Base-by-base conservation (phyloP, 1,140 invertebrate species). In the Myzus persicae region DNA sequence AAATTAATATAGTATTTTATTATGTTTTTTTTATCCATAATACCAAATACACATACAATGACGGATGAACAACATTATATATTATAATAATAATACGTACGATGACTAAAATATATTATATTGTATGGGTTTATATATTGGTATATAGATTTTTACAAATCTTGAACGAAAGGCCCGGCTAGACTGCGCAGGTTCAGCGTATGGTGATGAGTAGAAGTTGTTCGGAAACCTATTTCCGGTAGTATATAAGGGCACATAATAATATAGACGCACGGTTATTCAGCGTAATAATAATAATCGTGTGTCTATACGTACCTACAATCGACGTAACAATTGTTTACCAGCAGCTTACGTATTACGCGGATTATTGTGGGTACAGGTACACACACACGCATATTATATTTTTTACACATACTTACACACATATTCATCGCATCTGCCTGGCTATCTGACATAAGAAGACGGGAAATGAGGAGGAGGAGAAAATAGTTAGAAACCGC, bases 301-400 rank as follows among this genome's bases (percentile, higher is more conserved):
- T 51, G 87, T 51, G 44, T 44, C n/a, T n/a, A n/a, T n/a, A n/a
- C n/a, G 42, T 2, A 42, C 42, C 42, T 2, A 42, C 42, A 2
- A 7, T 42, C 26, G 42, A 51, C 87, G 46, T 89, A 89, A 89
- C 40, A 2, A 89, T 89, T 89, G 87, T 89, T 89, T 89, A 51
- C 40, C 20, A 26, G 82, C 26, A n/a, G 31, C 46, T 87, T 87
- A 87, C 38, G 38, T 31, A 18, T 31, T 4, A 76, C n/a, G 59
- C 31, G 31, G 31, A 67, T 67, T 67, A 67, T 67, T 76, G 59
- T 8, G 42, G 4, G 8, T 84, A 22, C 20, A 84, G 24, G 31
- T 8, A 54, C 54, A 67, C 9, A 67, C 54, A 59, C 24, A 59
- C 54, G n/a, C 31, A 67, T 26, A 59, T 67, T 67, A n/a, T n/a